A percentile compares a stretch with the other conserved stretches of the same genome.
Evolutionary conservation across 2,888 invertebrate genomes (phyloP).

Genomic region (Sarcophaga variegata): DNA sequence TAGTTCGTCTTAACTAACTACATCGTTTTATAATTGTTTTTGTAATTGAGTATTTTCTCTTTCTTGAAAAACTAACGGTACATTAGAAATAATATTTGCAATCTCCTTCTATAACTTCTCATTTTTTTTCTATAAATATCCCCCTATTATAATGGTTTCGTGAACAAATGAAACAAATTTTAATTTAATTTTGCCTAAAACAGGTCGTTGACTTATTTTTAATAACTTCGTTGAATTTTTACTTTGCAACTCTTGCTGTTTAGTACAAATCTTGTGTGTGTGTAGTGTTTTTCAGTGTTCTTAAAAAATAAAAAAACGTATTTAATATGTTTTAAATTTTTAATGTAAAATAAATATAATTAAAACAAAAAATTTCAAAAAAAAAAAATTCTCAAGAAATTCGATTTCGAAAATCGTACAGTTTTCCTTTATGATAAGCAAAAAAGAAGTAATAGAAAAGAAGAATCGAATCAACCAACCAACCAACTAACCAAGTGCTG

Average conservation of each 20-base stretch:
- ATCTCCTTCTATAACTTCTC: not conserved
- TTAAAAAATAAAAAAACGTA: not conserved
- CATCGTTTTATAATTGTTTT: no score
- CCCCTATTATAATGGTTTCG: constrained; percentile 36
- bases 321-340: constrained; percentile 20
- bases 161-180: constrained; percentile 15
- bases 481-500: constrained; percentile 31
- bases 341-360: not conserved
- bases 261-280: constrained; percentile 47
- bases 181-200: constrained; percentile 3
- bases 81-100: not conserved
- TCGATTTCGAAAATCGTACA: constrained; percentile 42
- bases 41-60: not conserved
- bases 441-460: constrained; percentile 20
- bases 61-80: constrained; percentile 20
- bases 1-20: no score
- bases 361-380: constrained; percentile 5
- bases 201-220: constrained; percentile 10
- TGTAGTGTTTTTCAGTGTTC: not conserved
- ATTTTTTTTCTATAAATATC: constrained; percentile 28
- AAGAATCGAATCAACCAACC: constrained; percentile 16
- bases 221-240: constrained; percentile 46
- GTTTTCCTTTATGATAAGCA: constrained; percentile 12
- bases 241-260: constrained; percentile 54
- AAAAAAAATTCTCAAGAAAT: constrained; percentile 22